phyloP scores from a whole-genome alignment of 37 sponge, comb jelly and placozoan genomes.

The Dysidea cf. avara region DNA sequence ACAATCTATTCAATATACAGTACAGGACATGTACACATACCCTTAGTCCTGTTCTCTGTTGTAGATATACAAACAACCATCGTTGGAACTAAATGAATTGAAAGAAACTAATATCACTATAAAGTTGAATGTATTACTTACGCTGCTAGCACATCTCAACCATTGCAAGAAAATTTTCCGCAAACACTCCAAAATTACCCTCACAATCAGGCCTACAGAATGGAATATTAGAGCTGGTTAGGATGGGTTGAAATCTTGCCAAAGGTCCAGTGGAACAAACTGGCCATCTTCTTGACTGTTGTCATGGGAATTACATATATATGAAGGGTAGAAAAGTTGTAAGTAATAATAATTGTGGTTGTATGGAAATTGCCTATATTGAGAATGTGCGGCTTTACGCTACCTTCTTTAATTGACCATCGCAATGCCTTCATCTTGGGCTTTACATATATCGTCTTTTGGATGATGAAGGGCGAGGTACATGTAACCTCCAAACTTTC shows the following conservation, averaged over 20 bases:
- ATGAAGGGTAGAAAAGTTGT: constrained; percentile 12
- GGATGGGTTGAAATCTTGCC: too few relatives aligned
- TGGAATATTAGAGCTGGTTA: neutral
- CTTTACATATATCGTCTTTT: too few relatives aligned
- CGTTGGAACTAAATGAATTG: constrained; percentile 44
- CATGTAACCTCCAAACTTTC: too few relatives aligned
- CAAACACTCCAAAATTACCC: constrained; percentile 48
- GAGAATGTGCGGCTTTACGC: too few relatives aligned
- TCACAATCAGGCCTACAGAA: constrained; percentile 22
- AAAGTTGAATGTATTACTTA: constrained; percentile 15
- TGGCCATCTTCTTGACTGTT: constrained; percentile 34
- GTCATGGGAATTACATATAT: constrained; percentile 63
- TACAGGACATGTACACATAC: constrained; percentile 18
- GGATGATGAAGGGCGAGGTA: too few relatives aligned
- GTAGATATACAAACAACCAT: constrained; percentile 80
- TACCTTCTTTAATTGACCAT: too few relatives aligned
- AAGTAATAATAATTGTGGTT: neutral
- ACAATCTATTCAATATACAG: too few relatives aligned
- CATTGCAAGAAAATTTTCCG: constrained; percentile 57
- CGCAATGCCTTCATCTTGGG: too few relatives aligned
- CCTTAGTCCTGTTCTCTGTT: constrained; percentile 33
- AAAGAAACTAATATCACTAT: neutral
- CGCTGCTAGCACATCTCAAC: constrained; percentile 65
- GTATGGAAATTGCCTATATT: too few relatives aligned
- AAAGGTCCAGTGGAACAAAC: constrained; percentile 46